Evolutionary conservation across 2,888 invertebrate genomes (phyloP), one percentile per base, ranked within the genome.

Genomic region (Leptogaster cylindrica): DNA sequence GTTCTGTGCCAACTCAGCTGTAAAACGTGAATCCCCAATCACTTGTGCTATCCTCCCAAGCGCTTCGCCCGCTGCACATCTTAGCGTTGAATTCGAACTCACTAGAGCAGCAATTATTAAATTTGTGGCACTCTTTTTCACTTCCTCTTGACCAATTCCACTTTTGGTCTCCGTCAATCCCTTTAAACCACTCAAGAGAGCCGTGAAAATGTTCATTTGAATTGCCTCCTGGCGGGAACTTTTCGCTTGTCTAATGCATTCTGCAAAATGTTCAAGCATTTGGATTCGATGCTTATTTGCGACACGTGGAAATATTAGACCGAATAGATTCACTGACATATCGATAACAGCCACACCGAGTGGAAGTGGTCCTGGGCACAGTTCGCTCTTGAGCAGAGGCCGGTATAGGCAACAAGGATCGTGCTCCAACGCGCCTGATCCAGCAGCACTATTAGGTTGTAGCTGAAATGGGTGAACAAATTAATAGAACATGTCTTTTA

Each of bases 271-370:
- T 72, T 97, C 95, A 61, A 99, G 83, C 91, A 99, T 96, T 84
- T 99, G 98, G 66, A 97, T 86, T 55, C 97, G 88, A 81, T 99
- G 98, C 77, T 98, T 99, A 76, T 93, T 92, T 25, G 96, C 93
- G 10, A 98, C 95, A 70, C 92, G 87, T 0, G 96, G 93, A 80
- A 98, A 99, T 70, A 98, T 92, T 74, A 91, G 88, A 18, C 97
- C 98, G 82, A 96, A 99, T 2, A 98, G 84, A 12, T 88, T 84
- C 0, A 98, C 95, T 0, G 98, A 93, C 75, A 93, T 89, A 81
- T 99, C 98, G 72, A 99, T 95, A 16, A 98, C 97, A 7, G 96
- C 94, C 5, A 97, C 96, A 2, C 97, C 96, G 20, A 97, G 83
- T 1, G 98, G 98, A 72, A 96, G 84, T 3, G 93, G 92, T 28